These are phyloP conservation scores for Apodemia mormo DNA, from an alignment of 2,888 invertebrate species.

Conservation along the genomic window DNA sequence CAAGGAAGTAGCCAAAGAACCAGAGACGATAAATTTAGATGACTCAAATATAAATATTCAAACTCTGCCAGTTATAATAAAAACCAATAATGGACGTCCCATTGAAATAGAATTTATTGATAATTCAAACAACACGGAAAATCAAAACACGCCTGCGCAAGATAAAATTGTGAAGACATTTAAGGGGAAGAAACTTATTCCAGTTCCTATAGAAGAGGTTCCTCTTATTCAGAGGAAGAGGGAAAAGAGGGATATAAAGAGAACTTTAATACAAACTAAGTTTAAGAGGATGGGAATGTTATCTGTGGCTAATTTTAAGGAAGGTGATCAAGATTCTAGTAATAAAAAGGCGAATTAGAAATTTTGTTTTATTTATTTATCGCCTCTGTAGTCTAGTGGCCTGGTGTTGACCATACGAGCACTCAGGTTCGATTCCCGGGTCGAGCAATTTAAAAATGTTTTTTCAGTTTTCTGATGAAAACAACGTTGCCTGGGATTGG, in stretches of 20 bases:
- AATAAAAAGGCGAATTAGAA: slow-evolving; percentile 18
- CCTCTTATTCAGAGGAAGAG: slow-evolving; percentile 22
- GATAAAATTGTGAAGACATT: neutral
- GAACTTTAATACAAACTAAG: slow-evolving; percentile 46
- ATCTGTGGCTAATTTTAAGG: slow-evolving; percentile 48
- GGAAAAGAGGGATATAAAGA: slow-evolving; percentile 45
- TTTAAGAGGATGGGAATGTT: slow-evolving; percentile 54
- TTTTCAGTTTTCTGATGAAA: no score
- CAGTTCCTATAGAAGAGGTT: slow-evolving; percentile 2
- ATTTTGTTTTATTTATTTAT: neutral
- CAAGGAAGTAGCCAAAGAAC: neutral
- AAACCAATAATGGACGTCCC: slow-evolving; percentile 30
- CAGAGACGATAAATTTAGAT: slow-evolving; percentile 14
- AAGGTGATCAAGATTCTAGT: slow-evolving; percentile 24
- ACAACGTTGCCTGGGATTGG: no score
- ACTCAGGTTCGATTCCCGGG: no score
- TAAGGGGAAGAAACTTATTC: neutral
- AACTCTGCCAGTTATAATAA: slow-evolving; percentile 40
- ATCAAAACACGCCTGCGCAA: neutral
- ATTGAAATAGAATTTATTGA: slow-evolving; percentile 45
- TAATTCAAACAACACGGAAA: neutral
- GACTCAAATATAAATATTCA: slow-evolving; percentile 38
- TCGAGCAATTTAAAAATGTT: neutral
- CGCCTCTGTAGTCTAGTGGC: no score
- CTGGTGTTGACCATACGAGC: no score